Conservation (phyloP, 2,888 invertebrate genomes). For the Zygogramma bicolorata region DNA sequence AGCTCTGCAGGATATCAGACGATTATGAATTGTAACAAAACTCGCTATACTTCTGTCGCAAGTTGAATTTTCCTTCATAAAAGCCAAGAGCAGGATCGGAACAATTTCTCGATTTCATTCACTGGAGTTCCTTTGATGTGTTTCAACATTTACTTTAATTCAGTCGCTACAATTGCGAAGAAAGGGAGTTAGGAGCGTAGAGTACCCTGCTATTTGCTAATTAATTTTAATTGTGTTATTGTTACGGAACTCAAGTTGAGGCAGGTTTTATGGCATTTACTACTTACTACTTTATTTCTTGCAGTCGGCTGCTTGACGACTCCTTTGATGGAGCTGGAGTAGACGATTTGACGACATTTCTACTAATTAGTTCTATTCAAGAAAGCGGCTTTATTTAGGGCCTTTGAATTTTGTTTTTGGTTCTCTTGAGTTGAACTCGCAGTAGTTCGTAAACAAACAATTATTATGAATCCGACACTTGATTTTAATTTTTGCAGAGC, state of each 20-base stretch:
- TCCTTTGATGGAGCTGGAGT: not conserved
- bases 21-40: conserved; percentile 1
- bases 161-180: conserved; percentile 31
- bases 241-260: conserved; percentile 33
- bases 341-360: not conserved
- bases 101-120: not conserved
- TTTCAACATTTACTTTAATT: conserved; percentile 39
- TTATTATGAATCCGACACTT: too few species aligned
- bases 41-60: not conserved
- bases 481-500: too few species aligned
- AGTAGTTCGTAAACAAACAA: not conserved
- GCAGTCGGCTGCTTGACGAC: not conserved
- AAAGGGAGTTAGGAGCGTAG: conserved; percentile 32
- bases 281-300: not conserved
- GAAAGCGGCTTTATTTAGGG: not conserved
- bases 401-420: not conserved
- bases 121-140: conserved; percentile 30
- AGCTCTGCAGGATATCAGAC: conserved; percentile 7
- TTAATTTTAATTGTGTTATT: conserved; percentile 43
- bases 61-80: not conserved
- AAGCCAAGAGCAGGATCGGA: not conserved
- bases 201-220: conserved; percentile 39
- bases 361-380: not conserved
- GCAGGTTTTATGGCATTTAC: conserved; percentile 33
- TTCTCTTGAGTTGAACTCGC: not conserved